Conservation (phyloP, 2,888 invertebrate genomes). For the Galeruca laticollis region DNA sequence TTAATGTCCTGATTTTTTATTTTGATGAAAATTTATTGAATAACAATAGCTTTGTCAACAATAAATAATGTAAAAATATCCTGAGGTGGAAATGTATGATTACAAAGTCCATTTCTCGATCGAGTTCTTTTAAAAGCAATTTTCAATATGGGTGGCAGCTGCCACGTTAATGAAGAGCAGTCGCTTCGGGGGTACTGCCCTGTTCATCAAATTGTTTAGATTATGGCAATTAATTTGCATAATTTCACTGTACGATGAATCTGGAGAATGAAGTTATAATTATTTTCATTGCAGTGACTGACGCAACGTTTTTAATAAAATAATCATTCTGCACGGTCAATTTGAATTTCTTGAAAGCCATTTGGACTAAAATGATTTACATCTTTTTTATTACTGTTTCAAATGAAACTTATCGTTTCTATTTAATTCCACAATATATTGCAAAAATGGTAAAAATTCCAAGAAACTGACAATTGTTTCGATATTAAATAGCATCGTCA, state of each 20-base stretch:
- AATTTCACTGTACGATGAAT: conserved; percentile 3
- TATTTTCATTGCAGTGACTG: conserved; percentile 2
- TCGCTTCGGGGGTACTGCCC: conserved; percentile 1
- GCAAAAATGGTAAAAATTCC: no score
- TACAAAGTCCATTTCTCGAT: background rate
- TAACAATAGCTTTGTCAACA: no score
- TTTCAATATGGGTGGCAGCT: conserved; percentile 11
- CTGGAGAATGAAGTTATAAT: background rate
- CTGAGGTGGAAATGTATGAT: background rate
- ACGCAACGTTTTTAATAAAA: background rate
- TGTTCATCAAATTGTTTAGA: conserved; percentile 5
- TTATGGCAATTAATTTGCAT: conserved; percentile 8
- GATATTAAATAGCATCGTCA: no score
- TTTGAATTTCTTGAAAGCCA: background rate
- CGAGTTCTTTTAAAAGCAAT: background rate
- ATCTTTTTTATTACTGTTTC: background rate
- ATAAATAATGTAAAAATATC: no score
- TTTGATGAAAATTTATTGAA: no score
- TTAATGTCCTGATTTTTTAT: no score
- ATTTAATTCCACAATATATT: no score
- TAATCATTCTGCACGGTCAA: conserved; percentile 1
- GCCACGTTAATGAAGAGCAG: background rate
- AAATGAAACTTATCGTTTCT: background rate
- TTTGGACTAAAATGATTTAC: background rate
- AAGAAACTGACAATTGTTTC: no score